phyloP scores from a whole-genome alignment of 2,888 invertebrate species.

The Linyphia triangularis region DNA sequence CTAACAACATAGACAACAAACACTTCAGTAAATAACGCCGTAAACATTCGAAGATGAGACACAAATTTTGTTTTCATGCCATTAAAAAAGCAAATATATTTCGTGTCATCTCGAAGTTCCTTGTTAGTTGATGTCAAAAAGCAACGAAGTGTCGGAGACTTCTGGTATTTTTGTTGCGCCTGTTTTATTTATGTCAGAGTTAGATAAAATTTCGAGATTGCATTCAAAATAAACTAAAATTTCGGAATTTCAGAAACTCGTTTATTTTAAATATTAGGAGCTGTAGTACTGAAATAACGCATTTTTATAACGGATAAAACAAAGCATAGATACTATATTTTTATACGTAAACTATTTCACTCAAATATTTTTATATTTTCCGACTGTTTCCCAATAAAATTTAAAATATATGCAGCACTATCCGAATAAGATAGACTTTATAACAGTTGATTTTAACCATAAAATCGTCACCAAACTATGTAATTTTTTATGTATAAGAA shows the following conservation, averaged over 20 bases:
- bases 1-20: not conserved
- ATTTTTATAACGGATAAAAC: no score
- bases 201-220: not conserved
- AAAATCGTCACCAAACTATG: no score
- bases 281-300: no score
- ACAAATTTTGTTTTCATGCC: conserved; percentile 20
- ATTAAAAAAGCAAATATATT: conserved; percentile 28
- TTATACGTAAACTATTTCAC: no score
- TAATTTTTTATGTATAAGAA: no score
- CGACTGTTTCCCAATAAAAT: no score
- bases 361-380: no score
- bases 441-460: no score
- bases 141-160: not conserved
- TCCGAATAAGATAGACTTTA: no score
- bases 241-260: not conserved
- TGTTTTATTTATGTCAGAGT: not conserved
- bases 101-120: not conserved
- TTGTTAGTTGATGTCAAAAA: not conserved
- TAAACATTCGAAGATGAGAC: conserved; percentile 7
- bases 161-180: not conserved
- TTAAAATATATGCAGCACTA: no score
- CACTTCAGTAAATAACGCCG: not conserved
- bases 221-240: not conserved
- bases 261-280: no score
- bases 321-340: no score